Conservation (phyloP, 2,888 invertebrate species). For the Psylliodes chrysocephalus region DNA sequence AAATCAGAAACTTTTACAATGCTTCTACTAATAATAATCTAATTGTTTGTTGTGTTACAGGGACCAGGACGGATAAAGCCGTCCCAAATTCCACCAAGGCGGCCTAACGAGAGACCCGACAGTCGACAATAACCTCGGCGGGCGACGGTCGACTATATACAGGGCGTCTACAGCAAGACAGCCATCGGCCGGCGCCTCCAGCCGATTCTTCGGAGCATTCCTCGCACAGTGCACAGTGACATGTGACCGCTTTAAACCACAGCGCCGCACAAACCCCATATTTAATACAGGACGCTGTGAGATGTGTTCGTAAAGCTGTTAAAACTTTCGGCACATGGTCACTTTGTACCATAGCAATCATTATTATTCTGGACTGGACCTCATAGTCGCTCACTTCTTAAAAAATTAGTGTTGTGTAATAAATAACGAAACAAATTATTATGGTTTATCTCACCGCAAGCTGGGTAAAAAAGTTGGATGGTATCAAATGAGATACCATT, state of each 20-base stretch:
- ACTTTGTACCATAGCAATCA: constrained; percentile 54
- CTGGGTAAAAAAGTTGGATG: constrained; percentile 44
- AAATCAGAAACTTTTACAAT: too few relatives aligned
- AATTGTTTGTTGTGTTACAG: constrained; percentile 26
- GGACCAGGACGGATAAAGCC: constrained; percentile 47
- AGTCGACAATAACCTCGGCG: constrained; percentile 59
- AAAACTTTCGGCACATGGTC: constrained; percentile 45
- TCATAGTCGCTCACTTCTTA: constrained; percentile 59
- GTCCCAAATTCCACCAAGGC: constrained; percentile 47
- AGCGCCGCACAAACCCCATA: constrained; percentile 39
- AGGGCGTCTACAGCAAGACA: constrained; percentile 40
- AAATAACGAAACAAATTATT: constrained; percentile 58
- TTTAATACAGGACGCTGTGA: constrained; percentile 41
- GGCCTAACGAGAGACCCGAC: constrained; percentile 58
- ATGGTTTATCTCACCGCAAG: constrained; percentile 56
- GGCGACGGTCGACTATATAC: constrained; percentile 43
- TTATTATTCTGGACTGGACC: constrained; percentile 51
- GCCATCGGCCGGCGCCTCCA: constrained; percentile 45
- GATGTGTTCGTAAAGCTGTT: constrained; percentile 45
- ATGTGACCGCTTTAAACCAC: constrained; percentile 41
- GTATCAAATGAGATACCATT: constrained; percentile 19
- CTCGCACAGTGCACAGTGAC: constrained; percentile 54
- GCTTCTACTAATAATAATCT: too few relatives aligned
- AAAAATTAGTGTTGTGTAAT: constrained; percentile 61
- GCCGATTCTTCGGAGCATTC: constrained; percentile 58